phyloP scores from a whole-genome alignment of 2,888 invertebrate species.

The Drosophila lacicola region DNA sequence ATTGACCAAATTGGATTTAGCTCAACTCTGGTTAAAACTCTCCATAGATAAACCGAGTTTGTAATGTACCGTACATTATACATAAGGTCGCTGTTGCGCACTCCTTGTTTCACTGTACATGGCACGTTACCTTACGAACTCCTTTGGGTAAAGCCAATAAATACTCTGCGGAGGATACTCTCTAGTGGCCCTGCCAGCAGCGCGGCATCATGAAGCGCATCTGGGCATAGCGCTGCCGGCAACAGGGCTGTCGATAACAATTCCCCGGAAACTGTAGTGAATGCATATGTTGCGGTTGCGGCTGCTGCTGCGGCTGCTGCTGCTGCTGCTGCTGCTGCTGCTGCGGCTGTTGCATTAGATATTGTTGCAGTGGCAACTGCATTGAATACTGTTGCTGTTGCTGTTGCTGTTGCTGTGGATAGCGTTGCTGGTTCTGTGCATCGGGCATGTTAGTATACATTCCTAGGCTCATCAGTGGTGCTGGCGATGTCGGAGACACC shows the following conservation, averaged over 20 bases:
- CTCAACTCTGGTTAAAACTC: not conserved
- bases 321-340: slow-evolving; percentile 2
- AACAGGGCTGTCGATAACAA: slow-evolving; percentile 34
- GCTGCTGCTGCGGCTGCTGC: not conserved
- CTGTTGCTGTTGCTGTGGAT: not conserved
- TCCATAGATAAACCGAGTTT: slow-evolving; percentile 17
- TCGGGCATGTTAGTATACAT: not conserved
- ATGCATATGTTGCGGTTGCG: slow-evolving; percentile 8
- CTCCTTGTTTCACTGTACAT: slow-evolving; percentile 13
- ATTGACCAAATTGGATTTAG: slow-evolving; percentile 39
- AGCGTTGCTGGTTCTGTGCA: not conserved
- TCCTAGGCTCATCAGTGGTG: slow-evolving; percentile 1
- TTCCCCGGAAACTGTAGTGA: slow-evolving; percentile 17
- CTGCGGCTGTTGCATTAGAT: slow-evolving; percentile 1
- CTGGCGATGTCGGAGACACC: not conserved
- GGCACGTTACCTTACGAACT: slow-evolving; percentile 53
- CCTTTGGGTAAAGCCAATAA: not conserved
- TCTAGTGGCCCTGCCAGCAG: slow-evolving; percentile 50
- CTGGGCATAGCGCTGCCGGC: slow-evolving; percentile 54
- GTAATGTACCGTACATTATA: slow-evolving; percentile 52
- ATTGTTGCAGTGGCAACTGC: slow-evolving; percentile 8
- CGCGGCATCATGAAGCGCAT: slow-evolving; percentile 69
- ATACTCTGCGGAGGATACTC: not conserved
- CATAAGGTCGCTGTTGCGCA: slow-evolving; percentile 1
- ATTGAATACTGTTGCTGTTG: not conserved